Base-by-base conservation (phyloP, 2,888 invertebrate species). In the Athrips mouffetella region DNA sequence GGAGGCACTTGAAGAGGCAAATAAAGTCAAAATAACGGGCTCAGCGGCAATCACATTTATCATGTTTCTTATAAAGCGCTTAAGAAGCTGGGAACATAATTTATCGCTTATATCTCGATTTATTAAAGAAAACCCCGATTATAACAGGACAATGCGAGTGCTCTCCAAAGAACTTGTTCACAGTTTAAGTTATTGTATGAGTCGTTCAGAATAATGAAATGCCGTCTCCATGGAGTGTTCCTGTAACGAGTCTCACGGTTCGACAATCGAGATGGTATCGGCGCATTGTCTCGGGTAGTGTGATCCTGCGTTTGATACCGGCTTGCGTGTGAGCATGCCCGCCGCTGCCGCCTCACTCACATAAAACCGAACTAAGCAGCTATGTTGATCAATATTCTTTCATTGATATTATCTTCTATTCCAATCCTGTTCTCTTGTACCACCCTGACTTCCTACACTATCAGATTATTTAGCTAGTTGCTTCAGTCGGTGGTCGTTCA, bases 1-100 rank as follows among this genome's bases (percentile, higher is more conserved):
- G 30, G 18, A 44, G 15, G 31, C 31, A 30, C 30, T 31, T 31
- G 11, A 31, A 44, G 30, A n/a, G 44, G 16, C 15, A 31, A 44
- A 31, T 44, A 31, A 44, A 40, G 44, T 31, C 39, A 41, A 41
- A 47, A 45, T 37, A 35, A 45, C 35, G 30, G 30, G 45, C 25
- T 25, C 37, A 25, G 30, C 16, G 18, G 25, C 15, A 25, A 6
- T 16, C 20, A 31, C 21, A 31, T 44, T 30, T 16, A 44, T 44
- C 20, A 44, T 16, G 21, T 20, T 25, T 18, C 16, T 44, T 31
- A 31, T 18, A 37, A 21, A 37, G 37, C 37, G 11, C 21, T 37
- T 21, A 37, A 11, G 37, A 11, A 37, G 11, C 37, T 37, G 20
- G n/a, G n/a, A 20, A 21, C 21, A n/a, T 21, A 10, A 21, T 37